Base-by-base conservation (phyloP, 2,888 invertebrate species). In the Lycocerus yunnanus region DNA sequence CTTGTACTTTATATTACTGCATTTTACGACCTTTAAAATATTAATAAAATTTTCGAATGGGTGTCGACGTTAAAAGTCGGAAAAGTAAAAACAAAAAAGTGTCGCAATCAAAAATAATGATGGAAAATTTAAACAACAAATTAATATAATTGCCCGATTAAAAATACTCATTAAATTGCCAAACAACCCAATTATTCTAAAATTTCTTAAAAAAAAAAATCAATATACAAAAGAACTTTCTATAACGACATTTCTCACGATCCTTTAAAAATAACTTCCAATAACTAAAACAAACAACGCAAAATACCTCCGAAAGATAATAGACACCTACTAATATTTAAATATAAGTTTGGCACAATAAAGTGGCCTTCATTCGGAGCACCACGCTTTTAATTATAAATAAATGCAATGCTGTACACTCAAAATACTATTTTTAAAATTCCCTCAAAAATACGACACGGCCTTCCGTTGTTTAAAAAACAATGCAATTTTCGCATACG, bases 281-380 rank as follows among this genome's bases (percentile, higher is more conserved):
- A 43, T 43, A 43, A 43, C 43, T 43, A 43, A 63, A 63, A 63
- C 16, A 18, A 18, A 63, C 61, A 18, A 63, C 61, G 61, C 61
- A 63, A 63, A 63, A 63, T 63, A 9, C 20, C 20, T 63, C 18
- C 10, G 13, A 66, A 70, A 68, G 43, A 68, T 61, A 72, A 72
- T 72, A 72, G 60, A 72, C 72, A 27, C 72, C 72, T 24, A 67
- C 72, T 15, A 27, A 59, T 15, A 18, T 72, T 59, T 72, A 72
- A 72, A 72, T 72, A 43, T 72, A 72, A 67, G 68, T 58, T 61
- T 72, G 72, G 72, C 72, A 72, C 24, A 61, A 67, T 60, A 71
- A 65, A 27, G 43, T 67, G 72, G 60, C 72, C 72, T 72, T 72
- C 72, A 15, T 60, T 61, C 18, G 21, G 66, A 15, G 15, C 66